Percentiles rank a stretch among this genome's conserved stretches.
phyloP scores from a whole-genome alignment of 2,797 vertebrate species.

The Clarias platycephalus region DNA sequence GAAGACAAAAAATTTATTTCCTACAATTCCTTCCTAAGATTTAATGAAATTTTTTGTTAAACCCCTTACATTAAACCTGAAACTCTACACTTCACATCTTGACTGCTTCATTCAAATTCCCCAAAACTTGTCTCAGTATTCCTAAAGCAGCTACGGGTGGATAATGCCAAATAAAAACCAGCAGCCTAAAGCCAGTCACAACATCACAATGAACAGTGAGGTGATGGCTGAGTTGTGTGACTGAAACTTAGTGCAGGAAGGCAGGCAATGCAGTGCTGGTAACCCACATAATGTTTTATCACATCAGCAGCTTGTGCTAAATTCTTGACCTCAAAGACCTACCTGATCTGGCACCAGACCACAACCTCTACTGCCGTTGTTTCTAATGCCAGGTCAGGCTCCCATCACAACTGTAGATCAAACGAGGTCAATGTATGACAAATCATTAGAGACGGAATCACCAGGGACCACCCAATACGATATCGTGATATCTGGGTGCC shows the following conservation, averaged over 20 bases:
- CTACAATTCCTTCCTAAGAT: too few relatives aligned
- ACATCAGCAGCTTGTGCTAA: background rate
- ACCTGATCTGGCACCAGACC: background rate
- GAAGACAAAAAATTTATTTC: too few relatives aligned
- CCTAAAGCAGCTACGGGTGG: too few relatives aligned
- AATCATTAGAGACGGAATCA: too few relatives aligned
- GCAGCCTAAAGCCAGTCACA: background rate
- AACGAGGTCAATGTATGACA: too few relatives aligned
- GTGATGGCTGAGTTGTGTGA: background rate
- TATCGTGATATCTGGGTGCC: too few relatives aligned
- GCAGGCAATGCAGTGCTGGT: background rate
- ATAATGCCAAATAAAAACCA: background rate
- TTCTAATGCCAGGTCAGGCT: constrained; percentile 8
- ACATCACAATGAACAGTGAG: background rate
- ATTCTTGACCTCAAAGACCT: constrained; percentile 16
- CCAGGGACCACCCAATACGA: too few relatives aligned
- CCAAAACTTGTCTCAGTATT: too few relatives aligned
- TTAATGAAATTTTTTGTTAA: too few relatives aligned
- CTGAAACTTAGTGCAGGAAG: background rate
- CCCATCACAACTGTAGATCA: background rate
- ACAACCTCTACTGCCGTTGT: background rate
- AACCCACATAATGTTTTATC: constrained; percentile 6
- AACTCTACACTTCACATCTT: too few relatives aligned
- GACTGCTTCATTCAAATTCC: too few relatives aligned
- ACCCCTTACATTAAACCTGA: too few relatives aligned